A percentile compares a stretch with the other conserved stretches of the same genome.
These are phyloP conservation scores for Diglossa cyanea DNA, from an alignment of 2,797 vertebrate species.

Conservation along the genomic window DNA sequence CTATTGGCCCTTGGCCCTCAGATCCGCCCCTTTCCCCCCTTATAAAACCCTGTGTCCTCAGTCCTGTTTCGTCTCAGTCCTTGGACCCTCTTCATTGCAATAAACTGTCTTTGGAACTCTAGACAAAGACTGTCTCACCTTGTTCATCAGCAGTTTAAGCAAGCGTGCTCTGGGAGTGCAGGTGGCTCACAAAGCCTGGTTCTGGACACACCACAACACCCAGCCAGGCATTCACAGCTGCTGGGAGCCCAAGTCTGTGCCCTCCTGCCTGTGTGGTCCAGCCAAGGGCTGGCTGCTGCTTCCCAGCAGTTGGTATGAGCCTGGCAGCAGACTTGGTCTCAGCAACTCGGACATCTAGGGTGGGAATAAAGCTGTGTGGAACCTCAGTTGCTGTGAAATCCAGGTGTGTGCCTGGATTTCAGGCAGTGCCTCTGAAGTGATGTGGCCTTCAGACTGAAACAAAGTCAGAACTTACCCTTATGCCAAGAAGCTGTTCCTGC, in stretches of 20 bases:
- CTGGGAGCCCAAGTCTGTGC: not conserved
- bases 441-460: not conserved
- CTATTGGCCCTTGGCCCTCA: too few relatives aligned
- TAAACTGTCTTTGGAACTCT: not conserved
- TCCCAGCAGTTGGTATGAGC: not conserved
- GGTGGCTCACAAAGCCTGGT: not conserved
- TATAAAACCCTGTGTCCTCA: not conserved
- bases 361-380: slow-evolving; percentile 9
- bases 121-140: not conserved
- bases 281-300: not conserved
- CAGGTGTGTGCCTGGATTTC: not conserved
- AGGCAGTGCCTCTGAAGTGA: not conserved
- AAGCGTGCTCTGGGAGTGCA: not conserved
- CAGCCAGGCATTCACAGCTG: not conserved
- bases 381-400: not conserved
- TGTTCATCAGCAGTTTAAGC: not conserved
- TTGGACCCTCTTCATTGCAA: accelerated
- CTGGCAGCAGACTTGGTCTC: not conserved
- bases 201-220: not conserved
- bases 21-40: accelerated
- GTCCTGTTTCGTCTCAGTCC: accelerated
- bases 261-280: not conserved
- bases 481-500: not conserved
- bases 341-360: not conserved
- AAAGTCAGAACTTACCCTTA: not conserved